Evolutionary conservation across 2,113 vertebrate species (phyloP).

Genomic region (Gavialis gangeticus): DNA sequence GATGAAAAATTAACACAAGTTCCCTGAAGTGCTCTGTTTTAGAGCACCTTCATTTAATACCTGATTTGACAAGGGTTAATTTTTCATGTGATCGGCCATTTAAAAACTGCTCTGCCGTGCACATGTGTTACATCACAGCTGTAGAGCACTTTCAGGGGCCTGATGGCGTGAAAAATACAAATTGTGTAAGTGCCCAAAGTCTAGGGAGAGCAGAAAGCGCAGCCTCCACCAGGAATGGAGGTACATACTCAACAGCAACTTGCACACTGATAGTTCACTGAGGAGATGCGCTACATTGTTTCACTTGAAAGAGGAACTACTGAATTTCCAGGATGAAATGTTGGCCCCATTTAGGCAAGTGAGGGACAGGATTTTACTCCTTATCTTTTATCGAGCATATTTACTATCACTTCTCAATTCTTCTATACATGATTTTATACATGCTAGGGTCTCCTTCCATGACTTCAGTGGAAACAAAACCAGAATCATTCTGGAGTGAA

Average conservation of each 20-base stretch:
- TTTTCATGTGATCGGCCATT: too few species aligned
- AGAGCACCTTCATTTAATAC: too few species aligned
- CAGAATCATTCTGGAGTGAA: neutral
- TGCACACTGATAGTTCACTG: neutral
- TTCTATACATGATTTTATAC: too few species aligned
- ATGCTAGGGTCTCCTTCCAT: too few species aligned
- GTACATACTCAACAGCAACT: neutral
- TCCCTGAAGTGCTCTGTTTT: too few species aligned
- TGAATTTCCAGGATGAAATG: neutral
- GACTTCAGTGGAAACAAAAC: too few species aligned
- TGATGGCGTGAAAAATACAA: too few species aligned
- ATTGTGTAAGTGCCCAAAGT: neutral
- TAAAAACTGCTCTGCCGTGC: too few species aligned
- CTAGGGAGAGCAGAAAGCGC: neutral
- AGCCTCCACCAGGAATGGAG: neutral
- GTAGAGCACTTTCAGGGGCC: too few species aligned
- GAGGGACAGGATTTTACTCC: neutral
- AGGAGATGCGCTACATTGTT: neutral
- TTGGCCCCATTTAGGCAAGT: neutral
- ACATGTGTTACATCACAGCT: too few species aligned
- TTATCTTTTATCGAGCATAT: fast-evolving
- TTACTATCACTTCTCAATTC: neutral
- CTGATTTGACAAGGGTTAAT: too few species aligned
- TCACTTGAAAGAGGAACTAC: neutral
- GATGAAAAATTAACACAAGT: too few species aligned